Evolutionary conservation across 2,888 invertebrate genomes (phyloP).

Genomic region (Trisateles emortualis): DNA sequence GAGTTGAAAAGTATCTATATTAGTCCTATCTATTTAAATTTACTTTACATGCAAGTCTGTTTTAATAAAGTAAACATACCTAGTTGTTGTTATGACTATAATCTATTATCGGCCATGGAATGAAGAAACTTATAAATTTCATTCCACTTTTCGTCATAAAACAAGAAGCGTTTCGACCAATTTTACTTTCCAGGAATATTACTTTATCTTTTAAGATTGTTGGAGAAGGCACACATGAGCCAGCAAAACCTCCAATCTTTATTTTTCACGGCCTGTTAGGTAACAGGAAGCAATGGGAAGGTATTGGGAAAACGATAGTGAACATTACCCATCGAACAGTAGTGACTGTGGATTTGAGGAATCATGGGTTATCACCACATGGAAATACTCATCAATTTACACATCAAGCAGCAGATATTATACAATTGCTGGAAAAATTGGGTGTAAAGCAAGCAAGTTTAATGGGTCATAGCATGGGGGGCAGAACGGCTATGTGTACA

Average conservation of each 20-base stretch:
- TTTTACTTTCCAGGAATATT: slow-evolving; percentile 46
- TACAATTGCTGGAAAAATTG: slow-evolving; percentile 87
- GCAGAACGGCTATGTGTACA: slow-evolving; percentile 93
- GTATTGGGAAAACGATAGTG: slow-evolving; percentile 90
- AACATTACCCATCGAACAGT: slow-evolving; percentile 91
- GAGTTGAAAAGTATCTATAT: too few species aligned
- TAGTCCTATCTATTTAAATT: too few species aligned
- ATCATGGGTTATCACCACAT: slow-evolving; percentile 99
- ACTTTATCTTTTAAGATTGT: slow-evolving; percentile 70
- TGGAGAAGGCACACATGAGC: slow-evolving; percentile 53
- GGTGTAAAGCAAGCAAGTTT: slow-evolving; percentile 88
- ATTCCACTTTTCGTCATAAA: neutral
- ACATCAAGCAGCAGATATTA: slow-evolving; percentile 91
- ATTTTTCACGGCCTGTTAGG: slow-evolving; percentile 95
- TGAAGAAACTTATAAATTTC: slow-evolving; percentile 18
- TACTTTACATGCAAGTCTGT: too few species aligned
- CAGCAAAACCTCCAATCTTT: slow-evolving; percentile 60
- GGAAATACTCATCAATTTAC: slow-evolving; percentile 90
- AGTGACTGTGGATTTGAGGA: slow-evolving; percentile 95
- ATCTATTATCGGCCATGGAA: slow-evolving; percentile 26
- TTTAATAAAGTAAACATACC: too few species aligned
- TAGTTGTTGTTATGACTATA: too few species aligned
- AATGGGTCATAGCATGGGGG: slow-evolving; percentile 97
- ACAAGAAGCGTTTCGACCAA: slow-evolving; percentile 1
- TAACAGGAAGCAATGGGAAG: slow-evolving; percentile 95